phyloP scores from a whole-genome alignment of 2,797 vertebrate species.

The Poeciliopsis paucimaculata region DNA sequence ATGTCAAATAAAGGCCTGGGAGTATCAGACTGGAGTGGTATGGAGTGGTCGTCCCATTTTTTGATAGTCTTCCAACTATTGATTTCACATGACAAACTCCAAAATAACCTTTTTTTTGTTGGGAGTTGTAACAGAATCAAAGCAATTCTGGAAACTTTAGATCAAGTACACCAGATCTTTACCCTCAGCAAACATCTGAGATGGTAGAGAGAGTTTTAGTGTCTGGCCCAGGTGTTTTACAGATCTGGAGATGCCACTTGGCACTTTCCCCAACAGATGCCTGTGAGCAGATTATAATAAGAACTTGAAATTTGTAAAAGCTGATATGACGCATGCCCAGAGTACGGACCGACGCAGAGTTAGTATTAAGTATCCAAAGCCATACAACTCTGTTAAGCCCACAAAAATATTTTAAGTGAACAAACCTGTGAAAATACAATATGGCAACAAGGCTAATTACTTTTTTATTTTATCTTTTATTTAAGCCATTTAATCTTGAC shows the following conservation, averaged over 20 bases:
- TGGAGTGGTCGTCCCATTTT: neutral
- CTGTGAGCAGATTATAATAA: neutral
- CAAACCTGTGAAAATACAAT: neutral
- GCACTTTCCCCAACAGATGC: neutral
- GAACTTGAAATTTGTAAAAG: neutral
- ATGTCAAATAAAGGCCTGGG: neutral
- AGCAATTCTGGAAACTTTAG: neutral
- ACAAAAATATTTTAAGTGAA: neutral
- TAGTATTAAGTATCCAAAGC: neutral
- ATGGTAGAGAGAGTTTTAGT: neutral
- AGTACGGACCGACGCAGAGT: neutral
- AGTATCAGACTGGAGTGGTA: neutral
- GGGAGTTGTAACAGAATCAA: neutral
- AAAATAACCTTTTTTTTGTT: neutral
- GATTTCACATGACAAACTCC: neutral
- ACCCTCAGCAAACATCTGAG: neutral
- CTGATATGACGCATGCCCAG: neutral
- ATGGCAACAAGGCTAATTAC: neutral
- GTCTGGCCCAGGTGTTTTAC: neutral
- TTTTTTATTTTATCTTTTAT: neutral
- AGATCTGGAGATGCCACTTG: neutral
- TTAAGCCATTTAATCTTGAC: neutral
- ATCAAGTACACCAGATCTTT: neutral
- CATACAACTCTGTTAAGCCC: neutral
- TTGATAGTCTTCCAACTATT: neutral